Conservation (phyloP, 1,140 invertebrate genomes). For the Neotoxoptera formosana region DNA sequence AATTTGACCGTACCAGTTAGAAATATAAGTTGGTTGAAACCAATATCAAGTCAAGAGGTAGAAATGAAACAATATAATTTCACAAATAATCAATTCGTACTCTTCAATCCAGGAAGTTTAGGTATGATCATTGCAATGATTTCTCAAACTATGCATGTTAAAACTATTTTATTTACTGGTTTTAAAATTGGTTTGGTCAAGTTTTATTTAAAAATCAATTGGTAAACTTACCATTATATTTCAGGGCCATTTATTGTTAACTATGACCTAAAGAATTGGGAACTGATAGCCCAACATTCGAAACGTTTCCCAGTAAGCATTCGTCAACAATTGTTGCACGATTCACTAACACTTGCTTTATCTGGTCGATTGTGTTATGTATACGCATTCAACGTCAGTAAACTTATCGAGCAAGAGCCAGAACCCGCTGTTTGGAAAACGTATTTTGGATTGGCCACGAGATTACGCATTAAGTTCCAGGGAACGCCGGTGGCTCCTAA, state of each 20-base stretch:
- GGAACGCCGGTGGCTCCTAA: conserved; percentile 63
- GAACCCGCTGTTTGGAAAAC: conserved; percentile 74
- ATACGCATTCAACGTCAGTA: conserved; percentile 77
- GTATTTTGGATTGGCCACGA: conserved; percentile 67
- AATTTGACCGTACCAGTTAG: conserved; percentile 67
- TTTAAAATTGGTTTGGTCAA: neutral
- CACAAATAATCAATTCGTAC: conserved; percentile 68
- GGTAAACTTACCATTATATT: neutral
- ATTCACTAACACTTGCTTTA: conserved; percentile 80
- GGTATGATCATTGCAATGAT: conserved; percentile 65
- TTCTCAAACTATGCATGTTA: neutral
- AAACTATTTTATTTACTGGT: neutral
- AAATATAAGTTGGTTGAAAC: conserved; percentile 57
- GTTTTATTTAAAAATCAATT: neutral
- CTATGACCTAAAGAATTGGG: conserved; percentile 82
- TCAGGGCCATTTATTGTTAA: conserved; percentile 82
- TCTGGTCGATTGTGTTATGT: conserved; percentile 69
- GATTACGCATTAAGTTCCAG: conserved; percentile 75
- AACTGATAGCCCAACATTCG: conserved; percentile 69
- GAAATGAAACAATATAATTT: conserved; percentile 58
- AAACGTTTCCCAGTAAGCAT: conserved; percentile 73
- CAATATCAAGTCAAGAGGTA: conserved; percentile 47
- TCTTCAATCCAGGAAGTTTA: conserved; percentile 82
- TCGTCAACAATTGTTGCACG: conserved; percentile 77
- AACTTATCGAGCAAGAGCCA: conserved; percentile 74